phyloP scores from a whole-genome alignment of 2,888 invertebrate species.

The Cynaeus angustus region DNA sequence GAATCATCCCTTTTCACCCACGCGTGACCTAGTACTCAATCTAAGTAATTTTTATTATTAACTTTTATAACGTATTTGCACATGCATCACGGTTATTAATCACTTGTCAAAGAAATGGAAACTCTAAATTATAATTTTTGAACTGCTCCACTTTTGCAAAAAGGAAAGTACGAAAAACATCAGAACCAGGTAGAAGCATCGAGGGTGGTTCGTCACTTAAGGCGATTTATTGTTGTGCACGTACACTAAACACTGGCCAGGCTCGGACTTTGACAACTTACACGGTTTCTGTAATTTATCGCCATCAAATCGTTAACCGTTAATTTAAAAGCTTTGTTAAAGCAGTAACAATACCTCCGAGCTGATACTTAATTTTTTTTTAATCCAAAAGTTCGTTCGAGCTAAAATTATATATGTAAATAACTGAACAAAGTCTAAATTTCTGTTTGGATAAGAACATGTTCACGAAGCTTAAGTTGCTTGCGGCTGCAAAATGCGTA shows the following conservation, averaged over 20 bases:
- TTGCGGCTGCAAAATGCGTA: conserved; percentile 3
- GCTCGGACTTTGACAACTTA: conserved; percentile 26
- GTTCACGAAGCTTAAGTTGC: conserved; percentile 30
- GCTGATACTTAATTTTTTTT: background rate
- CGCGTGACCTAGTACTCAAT: background rate
- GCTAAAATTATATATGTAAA: no score
- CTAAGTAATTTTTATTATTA: background rate
- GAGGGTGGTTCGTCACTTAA: conserved; percentile 10
- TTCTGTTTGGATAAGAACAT: no score
- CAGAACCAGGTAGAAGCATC: background rate
- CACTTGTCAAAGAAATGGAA: background rate
- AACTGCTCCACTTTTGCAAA: conserved; percentile 9
- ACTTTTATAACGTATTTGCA: background rate
- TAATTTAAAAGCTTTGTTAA: conserved; percentile 12
- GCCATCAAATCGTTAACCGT: conserved; percentile 10
- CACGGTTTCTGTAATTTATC: conserved; percentile 26
- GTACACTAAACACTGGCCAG: conserved; percentile 28
- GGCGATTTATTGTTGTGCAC: conserved; percentile 23
- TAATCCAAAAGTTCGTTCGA: no score
- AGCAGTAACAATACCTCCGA: background rate
- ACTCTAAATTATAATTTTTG: background rate
- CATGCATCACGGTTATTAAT: background rate
- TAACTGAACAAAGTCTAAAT: no score
- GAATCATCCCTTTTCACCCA: background rate
- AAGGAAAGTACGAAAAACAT: conserved; percentile 7